Percentiles rank a stretch among this genome's conserved stretches.
Conservation (phyloP, 2,888 invertebrate species). For the Eristalinus aeneus region DNA sequence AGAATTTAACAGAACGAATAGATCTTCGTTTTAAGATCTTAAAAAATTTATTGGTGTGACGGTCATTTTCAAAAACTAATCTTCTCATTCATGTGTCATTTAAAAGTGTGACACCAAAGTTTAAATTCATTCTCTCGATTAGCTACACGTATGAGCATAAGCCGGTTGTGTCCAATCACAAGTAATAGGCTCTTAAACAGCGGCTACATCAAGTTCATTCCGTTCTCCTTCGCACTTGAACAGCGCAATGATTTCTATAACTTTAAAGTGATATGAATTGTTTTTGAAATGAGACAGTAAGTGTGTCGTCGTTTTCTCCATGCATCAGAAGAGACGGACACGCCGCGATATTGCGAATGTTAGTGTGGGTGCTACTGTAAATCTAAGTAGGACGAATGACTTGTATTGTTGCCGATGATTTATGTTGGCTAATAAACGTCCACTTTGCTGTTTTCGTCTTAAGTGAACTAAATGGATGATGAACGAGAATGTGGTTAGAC, state of each 20-base stretch:
- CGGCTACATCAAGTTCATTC: conserved; percentile 13
- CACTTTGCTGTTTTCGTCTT: conserved; percentile 40
- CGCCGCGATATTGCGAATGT: neutral
- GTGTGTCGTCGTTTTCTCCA: no score
- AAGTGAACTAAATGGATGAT: conserved; percentile 28
- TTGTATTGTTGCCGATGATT: conserved; percentile 53
- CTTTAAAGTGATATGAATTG: conserved; percentile 68
- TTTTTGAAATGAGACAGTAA: conserved; percentile 34
- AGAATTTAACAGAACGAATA: no score
- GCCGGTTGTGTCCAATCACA: conserved; percentile 4
- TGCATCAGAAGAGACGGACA: neutral
- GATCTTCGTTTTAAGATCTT: conserved; percentile 7
- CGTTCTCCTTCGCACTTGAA: conserved; percentile 23
- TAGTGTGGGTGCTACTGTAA: conserved; percentile 23
- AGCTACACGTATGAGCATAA: conserved; percentile 23
- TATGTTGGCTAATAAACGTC: conserved; percentile 61
- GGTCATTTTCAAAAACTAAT: neutral
- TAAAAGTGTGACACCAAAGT: conserved; percentile 47
- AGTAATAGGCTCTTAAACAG: conserved; percentile 20
- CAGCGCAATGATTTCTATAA: conserved; percentile 57
- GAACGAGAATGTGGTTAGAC: neutral
- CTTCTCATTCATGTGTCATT: neutral
- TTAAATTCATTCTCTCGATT: conserved; percentile 55
- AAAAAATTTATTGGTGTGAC: conserved; percentile 10
- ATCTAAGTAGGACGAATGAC: conserved; percentile 31